phyloP scores from a whole-genome alignment of 2,113 vertebrate genomes.

The Barbus barbus region DNA sequence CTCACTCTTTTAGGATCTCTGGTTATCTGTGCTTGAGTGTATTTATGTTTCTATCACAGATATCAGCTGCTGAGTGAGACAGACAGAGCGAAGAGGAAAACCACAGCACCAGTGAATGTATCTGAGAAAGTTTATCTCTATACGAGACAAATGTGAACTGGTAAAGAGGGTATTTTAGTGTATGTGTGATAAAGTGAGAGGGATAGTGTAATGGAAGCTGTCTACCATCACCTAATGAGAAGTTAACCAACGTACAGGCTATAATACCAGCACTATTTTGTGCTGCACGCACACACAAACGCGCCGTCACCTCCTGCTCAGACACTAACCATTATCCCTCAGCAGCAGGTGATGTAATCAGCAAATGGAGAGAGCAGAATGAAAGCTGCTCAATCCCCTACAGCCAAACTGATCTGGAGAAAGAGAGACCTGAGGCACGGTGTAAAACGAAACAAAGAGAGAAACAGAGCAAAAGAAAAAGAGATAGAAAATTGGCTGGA shows the following conservation, averaged over 20 bases:
- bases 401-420: neutral
- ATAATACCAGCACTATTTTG: neutral
- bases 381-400: slow-evolving; percentile 21
- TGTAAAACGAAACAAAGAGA: neutral
- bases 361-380: slow-evolving; percentile 43
- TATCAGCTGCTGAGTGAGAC: slow-evolving; percentile 6
- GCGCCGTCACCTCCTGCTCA: neutral
- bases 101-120: neutral
- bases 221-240: neutral
- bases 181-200: neutral
- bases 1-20: neutral
- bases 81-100: neutral
- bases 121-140: slow-evolving; percentile 18
- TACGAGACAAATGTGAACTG: neutral
- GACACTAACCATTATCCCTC: slow-evolving; percentile 20
- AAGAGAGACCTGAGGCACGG: neutral
- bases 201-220: neutral
- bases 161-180: neutral
- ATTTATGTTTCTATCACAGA: slow-evolving; percentile 24
- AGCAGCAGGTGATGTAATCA: slow-evolving; percentile 50
- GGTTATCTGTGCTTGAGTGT: slow-evolving; percentile 10
- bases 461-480: too few relatives aligned
- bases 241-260: neutral
- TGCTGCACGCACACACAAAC: neutral
- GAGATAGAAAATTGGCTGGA: too few relatives aligned